Evolutionary conservation across 2,113 vertebrate genomes (phyloP), one percentile per base, ranked within the genome.

Genomic region (Nansenia antarctica): DNA sequence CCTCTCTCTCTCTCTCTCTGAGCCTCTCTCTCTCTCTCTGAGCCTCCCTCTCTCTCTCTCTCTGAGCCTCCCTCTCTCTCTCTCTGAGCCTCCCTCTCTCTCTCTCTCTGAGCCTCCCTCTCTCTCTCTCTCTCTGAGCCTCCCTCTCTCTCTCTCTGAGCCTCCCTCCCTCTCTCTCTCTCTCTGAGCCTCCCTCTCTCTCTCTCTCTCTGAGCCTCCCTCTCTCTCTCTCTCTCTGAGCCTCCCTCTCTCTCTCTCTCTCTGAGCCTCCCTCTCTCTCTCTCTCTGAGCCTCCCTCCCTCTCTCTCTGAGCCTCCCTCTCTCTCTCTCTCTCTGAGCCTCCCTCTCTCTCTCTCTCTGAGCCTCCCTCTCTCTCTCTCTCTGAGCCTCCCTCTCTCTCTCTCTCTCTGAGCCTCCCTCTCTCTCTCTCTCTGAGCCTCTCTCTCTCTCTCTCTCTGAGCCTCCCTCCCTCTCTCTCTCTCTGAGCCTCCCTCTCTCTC

Each of bases 351-450:
- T 34, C 62, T n/a, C 42, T 45, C 11, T 37, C 31, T 9, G n/a
- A n/a, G n/a, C n/a, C n/a, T n/a, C 37, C 31, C 20, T 34, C 32
- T 35, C n/a, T 60, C 58, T 60, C 18, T 26, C 57, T 24, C 24
- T 35, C 52, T 3, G n/a, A n/a, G n/a, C n/a, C 37, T n/a, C 31
- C 18, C 11, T 5, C 34, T 24, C 9, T 5, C 31, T 45, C n/a
- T 39, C 26, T 35, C 61, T 37, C n/a, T n/a, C n/a, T n/a, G n/a
- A n/a, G n/a, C n/a, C 15, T 3, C 3, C 20, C 29, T 32, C 57
- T 30, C 22, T 30, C 45, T 67, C 37, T 45, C 54, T 37, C 63
- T 11, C 32, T 29, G 57, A 45, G 72, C 66, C 70, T 18, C 49
- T n/a, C n/a, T n/a, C n/a, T n/a, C n/a, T n/a, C n/a, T n/a, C n/a